Evolutionary conservation across 2,888 invertebrate species (phyloP).

Genomic region (Patella caerulea): DNA sequence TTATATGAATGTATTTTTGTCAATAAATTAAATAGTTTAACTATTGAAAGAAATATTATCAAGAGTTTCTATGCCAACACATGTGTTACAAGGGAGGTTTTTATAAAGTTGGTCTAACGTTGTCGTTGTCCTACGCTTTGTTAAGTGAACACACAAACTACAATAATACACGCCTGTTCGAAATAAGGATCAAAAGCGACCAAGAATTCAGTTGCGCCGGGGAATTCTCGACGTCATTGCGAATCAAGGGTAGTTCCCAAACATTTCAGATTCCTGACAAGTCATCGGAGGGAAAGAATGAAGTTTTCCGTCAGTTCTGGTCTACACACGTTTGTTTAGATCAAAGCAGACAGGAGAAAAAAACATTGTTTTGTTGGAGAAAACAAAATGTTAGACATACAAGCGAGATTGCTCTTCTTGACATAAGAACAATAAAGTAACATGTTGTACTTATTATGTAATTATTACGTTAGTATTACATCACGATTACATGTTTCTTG

Average conservation of each 20-base stretch:
- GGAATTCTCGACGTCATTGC: background rate
- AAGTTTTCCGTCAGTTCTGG: background rate
- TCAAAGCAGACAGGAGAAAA: background rate
- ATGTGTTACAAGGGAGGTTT: too few relatives aligned
- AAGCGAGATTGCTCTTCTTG: background rate
- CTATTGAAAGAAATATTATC: too few relatives aligned
- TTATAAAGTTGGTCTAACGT: too few relatives aligned
- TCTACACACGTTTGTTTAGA: conserved; percentile 1
- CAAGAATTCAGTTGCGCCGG: background rate
- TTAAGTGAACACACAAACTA: too few relatives aligned
- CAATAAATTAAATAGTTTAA: too few relatives aligned
- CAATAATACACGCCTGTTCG: too few relatives aligned
- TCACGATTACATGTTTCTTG: too few relatives aligned
- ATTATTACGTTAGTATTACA: background rate
- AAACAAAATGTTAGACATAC: conserved; percentile 2
- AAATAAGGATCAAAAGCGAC: too few relatives aligned
- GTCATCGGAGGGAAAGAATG: conserved; percentile 1
- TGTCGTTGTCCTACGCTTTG: too few relatives aligned
- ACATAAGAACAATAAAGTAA: conserved; percentile 2
- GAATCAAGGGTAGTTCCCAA: background rate
- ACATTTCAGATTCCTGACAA: conserved; percentile 7
- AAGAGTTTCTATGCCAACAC: too few relatives aligned
- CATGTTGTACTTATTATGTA: conserved; percentile 9
- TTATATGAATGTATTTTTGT: too few relatives aligned
- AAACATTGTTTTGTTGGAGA: background rate